A percentile compares a stretch with the other conserved stretches of the same genome.
Conservation (phyloP, 2,888 invertebrate genomes). For the Tupiocoris notatus region DNA sequence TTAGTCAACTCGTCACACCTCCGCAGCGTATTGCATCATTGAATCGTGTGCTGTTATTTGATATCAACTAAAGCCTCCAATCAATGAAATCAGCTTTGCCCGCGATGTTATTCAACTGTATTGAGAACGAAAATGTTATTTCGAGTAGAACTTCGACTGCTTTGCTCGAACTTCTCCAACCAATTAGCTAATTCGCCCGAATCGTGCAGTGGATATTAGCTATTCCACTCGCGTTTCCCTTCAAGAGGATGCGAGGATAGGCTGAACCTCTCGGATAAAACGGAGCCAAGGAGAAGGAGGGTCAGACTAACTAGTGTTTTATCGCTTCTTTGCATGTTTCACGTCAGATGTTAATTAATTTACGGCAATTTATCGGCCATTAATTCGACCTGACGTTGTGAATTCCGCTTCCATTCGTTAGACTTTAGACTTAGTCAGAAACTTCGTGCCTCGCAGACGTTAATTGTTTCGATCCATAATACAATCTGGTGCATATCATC, state of each 20-base stretch:
- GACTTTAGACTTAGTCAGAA: too few relatives aligned
- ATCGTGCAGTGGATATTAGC: not conserved
- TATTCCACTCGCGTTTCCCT: not conserved
- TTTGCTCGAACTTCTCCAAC: not conserved
- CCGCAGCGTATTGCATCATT: too few relatives aligned
- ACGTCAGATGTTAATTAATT: constrained; percentile 36
- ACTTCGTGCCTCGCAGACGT: too few relatives aligned
- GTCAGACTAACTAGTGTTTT: constrained; percentile 12
- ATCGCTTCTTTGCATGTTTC: constrained; percentile 34
- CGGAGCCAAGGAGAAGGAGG: not conserved
- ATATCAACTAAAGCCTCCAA: too few relatives aligned
- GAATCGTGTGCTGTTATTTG: too few relatives aligned
- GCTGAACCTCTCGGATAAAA: not conserved
- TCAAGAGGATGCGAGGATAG: not conserved
- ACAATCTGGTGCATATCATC: too few relatives aligned
- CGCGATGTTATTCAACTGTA: too few relatives aligned
- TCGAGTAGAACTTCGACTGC: too few relatives aligned
- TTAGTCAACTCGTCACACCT: too few relatives aligned
- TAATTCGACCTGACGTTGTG: constrained; percentile 23
- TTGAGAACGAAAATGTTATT: too few relatives aligned
- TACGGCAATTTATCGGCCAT: constrained; percentile 34
- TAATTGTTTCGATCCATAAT: not conserved
- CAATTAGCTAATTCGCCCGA: constrained; percentile 30
- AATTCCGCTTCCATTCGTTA: not conserved
- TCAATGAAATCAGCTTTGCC: too few relatives aligned